Conservation (phyloP, 2,888 invertebrate species). For the Pachycephus smyrnensis region DNA sequence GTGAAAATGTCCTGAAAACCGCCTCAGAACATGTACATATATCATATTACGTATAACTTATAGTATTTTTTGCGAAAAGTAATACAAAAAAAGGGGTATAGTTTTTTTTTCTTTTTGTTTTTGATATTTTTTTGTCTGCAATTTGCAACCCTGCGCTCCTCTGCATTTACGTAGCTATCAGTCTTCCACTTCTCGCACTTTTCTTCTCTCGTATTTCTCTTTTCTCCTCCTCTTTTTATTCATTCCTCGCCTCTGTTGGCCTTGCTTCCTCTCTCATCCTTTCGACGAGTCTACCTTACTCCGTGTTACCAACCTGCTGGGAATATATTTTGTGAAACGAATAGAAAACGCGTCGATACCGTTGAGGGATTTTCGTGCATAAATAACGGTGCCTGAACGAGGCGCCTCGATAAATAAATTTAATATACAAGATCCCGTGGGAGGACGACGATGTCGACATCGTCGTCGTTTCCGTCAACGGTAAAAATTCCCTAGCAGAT, state of each 20-base stretch:
- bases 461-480: not conserved
- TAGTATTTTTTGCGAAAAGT: too few species aligned
- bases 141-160: not conserved
- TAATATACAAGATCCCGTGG: constrained; percentile 11
- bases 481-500: not conserved
- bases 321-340: constrained; percentile 2
- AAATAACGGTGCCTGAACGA: constrained; percentile 17
- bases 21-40: too few species aligned
- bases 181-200: constrained; percentile 16
- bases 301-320: not conserved
- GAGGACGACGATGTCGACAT: not conserved
- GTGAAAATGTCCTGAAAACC: too few species aligned
- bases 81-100: too few species aligned
- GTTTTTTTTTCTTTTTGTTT: not conserved
- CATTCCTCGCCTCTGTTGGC: constrained; percentile 9
- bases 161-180: not conserved
- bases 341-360: constrained; percentile 18
- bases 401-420: constrained; percentile 18
- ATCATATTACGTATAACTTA: too few species aligned
- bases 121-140: not conserved
- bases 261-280: not conserved
- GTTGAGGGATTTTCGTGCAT: constrained; percentile 20
- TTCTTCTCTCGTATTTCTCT: not conserved
- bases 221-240: not conserved
- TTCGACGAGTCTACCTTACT: not conserved